Base-by-base conservation (phyloP, 2,888 invertebrate species). In the Ectemnius lituratus region DNA sequence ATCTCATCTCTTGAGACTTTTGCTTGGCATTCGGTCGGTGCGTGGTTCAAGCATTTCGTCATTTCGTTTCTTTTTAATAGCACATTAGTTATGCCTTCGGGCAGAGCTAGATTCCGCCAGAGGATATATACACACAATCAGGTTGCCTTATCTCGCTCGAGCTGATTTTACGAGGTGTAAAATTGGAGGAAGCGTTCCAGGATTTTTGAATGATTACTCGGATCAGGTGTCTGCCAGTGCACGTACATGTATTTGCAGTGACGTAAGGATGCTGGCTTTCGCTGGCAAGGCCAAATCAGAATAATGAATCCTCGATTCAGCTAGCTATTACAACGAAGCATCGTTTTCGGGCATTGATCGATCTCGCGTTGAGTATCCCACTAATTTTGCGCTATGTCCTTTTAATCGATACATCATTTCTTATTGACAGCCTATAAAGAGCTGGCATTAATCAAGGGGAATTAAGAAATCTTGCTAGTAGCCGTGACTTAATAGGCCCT, bases 221-320 rank as follows among this genome's bases (percentile, higher is more conserved):
- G 28, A 60, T 37, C 60, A 14, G 5, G 11, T 20, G 20, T 47
- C 45, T n/a, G 62, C 20, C 45, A 62, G 20, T 23, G 62, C 37
- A 37, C 37, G 11, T 37, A 37, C 46, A 18, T 62, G 14, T 46
- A 62, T 62, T 11, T 20, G 23, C 8, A 20, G 46, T 62, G 46
- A 62, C 47, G 62, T 18, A 62, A 62, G 37, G 37, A 56, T 37
- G 8, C 16, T 16, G 46, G 47, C 20, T 62, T 62, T 62, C 37
- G 37, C 37, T 20, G 45, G 47, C 62, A 62, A 62, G 62, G 62
- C 46, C 62, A 46, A 18, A 1, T 13, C 47, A 13, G 47, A 62
- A 62, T 62, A 46, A 62, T 47, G 62, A 47, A 46, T 62, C 46
- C 62, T 5, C 45, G 20, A 45, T 62, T 62, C 46, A 20, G 20